These are phyloP conservation scores for Myotis davidii DNA, from an alignment of 2,113 vertebrate genomes.

Conservation along the genomic window DNA sequence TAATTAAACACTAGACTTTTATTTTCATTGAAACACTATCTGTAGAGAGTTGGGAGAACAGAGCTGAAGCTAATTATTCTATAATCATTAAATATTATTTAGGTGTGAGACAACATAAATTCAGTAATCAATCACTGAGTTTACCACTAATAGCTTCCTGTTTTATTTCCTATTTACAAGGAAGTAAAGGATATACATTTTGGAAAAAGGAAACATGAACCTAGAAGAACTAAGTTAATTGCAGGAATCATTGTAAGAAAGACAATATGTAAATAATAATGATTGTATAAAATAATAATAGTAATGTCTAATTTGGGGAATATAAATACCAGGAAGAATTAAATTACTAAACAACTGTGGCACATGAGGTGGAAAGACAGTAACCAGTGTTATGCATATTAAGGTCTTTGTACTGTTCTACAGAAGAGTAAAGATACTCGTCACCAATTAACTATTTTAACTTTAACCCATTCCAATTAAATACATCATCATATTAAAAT, in stretches of 20 bases:
- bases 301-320: background rate
- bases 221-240: background rate
- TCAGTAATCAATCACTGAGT: background rate
- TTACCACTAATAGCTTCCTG: background rate
- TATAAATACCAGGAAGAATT: background rate
- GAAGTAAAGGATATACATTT: background rate
- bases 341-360: background rate
- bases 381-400: background rate
- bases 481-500: background rate
- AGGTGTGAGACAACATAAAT: background rate
- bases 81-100: background rate
- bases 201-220: background rate
- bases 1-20: background rate
- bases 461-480: background rate
- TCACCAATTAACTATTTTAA: background rate
- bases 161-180: background rate
- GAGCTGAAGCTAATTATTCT: background rate
- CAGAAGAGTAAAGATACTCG: background rate
- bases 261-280: background rate
- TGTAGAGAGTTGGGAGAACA: background rate
- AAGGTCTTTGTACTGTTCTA: background rate
- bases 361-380: background rate
- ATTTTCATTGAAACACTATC: background rate
- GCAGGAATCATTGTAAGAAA: background rate
- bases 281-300: background rate